Conservation (phyloP, 2,888 invertebrate species). For the Drosophila acutilabella region DNA sequence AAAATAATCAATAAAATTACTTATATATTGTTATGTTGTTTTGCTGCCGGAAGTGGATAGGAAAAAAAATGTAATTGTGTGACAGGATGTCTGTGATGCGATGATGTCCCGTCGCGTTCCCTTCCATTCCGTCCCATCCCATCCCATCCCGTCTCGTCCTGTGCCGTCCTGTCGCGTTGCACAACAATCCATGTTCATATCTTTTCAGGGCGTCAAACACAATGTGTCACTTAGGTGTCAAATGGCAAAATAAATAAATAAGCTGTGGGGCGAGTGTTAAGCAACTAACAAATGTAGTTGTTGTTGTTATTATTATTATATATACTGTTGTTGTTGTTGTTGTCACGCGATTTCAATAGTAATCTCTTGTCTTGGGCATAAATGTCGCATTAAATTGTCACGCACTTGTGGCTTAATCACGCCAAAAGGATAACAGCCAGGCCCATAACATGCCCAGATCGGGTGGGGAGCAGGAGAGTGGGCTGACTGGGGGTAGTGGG, state of each 20-base stretch:
- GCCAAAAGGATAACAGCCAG: conserved; percentile 68
- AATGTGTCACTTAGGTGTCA: conserved; percentile 74
- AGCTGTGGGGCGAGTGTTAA: conserved; percentile 56
- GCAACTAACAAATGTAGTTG: conserved; percentile 48
- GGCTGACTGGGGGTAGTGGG: background rate
- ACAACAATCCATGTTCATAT: conserved; percentile 14
- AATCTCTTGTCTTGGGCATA: conserved; percentile 80
- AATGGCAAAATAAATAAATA: conserved; percentile 72
- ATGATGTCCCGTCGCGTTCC: no score
- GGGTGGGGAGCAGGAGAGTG: background rate
- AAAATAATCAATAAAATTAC: background rate
- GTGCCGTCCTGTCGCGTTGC: conserved; percentile 15
- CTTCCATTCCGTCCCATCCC: no score
- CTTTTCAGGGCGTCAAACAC: conserved; percentile 24
- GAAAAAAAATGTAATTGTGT: conserved; percentile 1
- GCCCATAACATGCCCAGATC: conserved; percentile 12
- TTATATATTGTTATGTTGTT: no score
- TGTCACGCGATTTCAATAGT: conserved; percentile 74
- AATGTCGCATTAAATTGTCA: conserved; percentile 81
- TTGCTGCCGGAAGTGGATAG: background rate
- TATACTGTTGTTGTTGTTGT: conserved; percentile 35
- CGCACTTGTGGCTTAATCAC: conserved; percentile 81
- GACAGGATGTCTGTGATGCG: no score
- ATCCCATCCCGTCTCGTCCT: no score
- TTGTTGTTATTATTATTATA: conserved; percentile 26